Evolutionary conservation across 2,797 vertebrate species (phyloP), one percentile per base, ranked within the genome.

Genomic region (Clamator glandarius): DNA sequence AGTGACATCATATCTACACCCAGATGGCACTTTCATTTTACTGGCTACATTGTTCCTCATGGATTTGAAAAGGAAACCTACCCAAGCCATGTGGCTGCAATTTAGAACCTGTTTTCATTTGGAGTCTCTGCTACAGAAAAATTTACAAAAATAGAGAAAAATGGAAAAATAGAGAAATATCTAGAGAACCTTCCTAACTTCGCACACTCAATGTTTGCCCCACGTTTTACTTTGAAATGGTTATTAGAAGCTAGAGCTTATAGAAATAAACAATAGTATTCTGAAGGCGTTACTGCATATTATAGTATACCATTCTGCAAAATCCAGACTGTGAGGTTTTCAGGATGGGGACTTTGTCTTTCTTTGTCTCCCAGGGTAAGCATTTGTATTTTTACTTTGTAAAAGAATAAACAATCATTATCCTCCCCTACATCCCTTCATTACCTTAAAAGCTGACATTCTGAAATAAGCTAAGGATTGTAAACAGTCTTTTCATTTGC

Each of bases 21-120:
- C 98, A 98, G 96, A 98, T 97, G 97, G 97, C 95, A 97, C 87
- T 97, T 97, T 94, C 90, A 89, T 96, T 98, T 97, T 96, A 95
- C 93, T 97, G 96, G 96, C 96, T 97, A 75, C 96, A 98, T 93
- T 87, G 93, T 77, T 97, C 97, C 97, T 97, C 70, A 10, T 16
- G 90, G 95, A 94, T 97, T 97, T 96, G 72, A 94, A 97, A 97
- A 95, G 92, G 86, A 96, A 97, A 96, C 94, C 91, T 96, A 94
- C 91, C 84, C 94, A 90, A 69, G 51, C 86, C 29, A 4, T 94
- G 91, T 84, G 81, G 80, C 89, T 84, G 76, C 90, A 91, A 93
- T 96, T 95, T 95, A 95, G 83, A 97, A 89, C 72, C 82, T 61
- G 77, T 92, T 97, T 92, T 67, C 57, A 79, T 94, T 87, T 31